These are phyloP conservation scores for Aix galericulata DNA, from an alignment of 2,113 vertebrate species.

Conservation along the genomic window DNA sequence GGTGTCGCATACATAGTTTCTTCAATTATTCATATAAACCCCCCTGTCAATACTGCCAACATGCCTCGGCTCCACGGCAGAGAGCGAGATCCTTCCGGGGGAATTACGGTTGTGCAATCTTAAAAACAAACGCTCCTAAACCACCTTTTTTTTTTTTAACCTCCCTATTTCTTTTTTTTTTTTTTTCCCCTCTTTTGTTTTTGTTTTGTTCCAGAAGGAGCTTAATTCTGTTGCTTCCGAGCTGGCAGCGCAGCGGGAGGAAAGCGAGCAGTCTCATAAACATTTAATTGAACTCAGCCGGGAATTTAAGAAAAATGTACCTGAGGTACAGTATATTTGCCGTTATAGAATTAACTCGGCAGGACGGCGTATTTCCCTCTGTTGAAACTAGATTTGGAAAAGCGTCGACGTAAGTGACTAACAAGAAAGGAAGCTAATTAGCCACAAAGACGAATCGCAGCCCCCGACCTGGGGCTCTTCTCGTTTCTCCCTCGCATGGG, in stretches of 20 bases:
- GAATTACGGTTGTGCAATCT: constrained; percentile 47
- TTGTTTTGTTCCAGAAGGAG: constrained; percentile 87
- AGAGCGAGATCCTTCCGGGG: constrained; percentile 65
- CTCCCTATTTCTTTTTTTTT: background rate
- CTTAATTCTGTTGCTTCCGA: constrained; percentile 85
- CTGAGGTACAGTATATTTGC: constrained; percentile 86
- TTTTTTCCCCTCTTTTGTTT: constrained; percentile 24
- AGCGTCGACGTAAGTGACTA: constrained; percentile 48
- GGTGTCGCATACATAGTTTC: constrained; percentile 81
- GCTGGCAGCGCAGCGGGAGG: constrained; percentile 86
- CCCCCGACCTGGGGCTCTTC: background rate
- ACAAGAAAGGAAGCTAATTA: constrained; percentile 69
- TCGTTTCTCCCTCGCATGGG: background rate
- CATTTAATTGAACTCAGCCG: constrained; percentile 93
- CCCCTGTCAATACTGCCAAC: constrained; percentile 78
- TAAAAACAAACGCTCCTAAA: background rate
- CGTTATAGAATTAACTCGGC: constrained; percentile 68
- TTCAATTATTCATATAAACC: constrained; percentile 90
- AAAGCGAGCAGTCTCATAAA: constrained; percentile 88
- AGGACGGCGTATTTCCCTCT: constrained; percentile 47
- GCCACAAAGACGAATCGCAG: constrained; percentile 44
- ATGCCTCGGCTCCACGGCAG: constrained; percentile 77
- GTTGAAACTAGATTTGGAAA: constrained; percentile 55
- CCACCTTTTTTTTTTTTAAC: constrained; percentile 27
- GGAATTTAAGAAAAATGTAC: constrained; percentile 97